Conservation (phyloP, 1,140 invertebrate genomes). For the Diprion similis region DNA sequence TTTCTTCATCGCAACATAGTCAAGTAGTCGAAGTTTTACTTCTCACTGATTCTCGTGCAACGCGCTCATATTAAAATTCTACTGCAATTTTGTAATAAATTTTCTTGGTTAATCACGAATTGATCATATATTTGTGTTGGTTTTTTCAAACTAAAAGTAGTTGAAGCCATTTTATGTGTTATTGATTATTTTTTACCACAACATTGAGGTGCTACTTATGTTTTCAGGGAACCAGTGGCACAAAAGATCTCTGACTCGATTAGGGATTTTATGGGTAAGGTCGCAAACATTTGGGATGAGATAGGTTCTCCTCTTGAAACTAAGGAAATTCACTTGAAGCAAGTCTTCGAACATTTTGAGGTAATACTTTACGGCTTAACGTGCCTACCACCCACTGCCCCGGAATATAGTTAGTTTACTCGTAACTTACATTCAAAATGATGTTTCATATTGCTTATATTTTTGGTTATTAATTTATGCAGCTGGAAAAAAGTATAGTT, state of each 20-base stretch:
- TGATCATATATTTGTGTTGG: too few relatives aligned
- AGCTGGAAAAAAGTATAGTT: background rate
- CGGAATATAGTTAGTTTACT: background rate
- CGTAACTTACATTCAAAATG: background rate
- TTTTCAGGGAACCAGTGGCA: background rate
- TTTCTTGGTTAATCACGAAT: too few relatives aligned
- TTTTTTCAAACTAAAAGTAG: too few relatives aligned
- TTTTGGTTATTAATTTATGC: background rate
- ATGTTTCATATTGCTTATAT: background rate
- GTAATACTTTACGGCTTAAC: conserved; percentile 20
- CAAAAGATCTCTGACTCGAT: background rate
- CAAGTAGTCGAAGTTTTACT: too few relatives aligned
- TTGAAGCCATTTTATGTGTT: too few relatives aligned
- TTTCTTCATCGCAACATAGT: too few relatives aligned
- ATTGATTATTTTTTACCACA: too few relatives aligned
- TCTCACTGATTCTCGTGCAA: too few relatives aligned
- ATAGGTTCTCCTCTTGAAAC: conserved; percentile 32
- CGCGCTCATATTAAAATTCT: too few relatives aligned
- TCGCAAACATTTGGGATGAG: conserved; percentile 35
- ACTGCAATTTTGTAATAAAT: too few relatives aligned
- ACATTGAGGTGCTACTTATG: too few relatives aligned
- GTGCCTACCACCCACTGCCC: background rate
- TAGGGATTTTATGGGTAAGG: background rate
- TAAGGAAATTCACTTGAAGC: conserved; percentile 28
- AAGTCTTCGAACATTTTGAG: conserved; percentile 32